phyloP scores from a whole-genome alignment of 2,797 vertebrate species.

The Phrynocephalus forsythii region DNA sequence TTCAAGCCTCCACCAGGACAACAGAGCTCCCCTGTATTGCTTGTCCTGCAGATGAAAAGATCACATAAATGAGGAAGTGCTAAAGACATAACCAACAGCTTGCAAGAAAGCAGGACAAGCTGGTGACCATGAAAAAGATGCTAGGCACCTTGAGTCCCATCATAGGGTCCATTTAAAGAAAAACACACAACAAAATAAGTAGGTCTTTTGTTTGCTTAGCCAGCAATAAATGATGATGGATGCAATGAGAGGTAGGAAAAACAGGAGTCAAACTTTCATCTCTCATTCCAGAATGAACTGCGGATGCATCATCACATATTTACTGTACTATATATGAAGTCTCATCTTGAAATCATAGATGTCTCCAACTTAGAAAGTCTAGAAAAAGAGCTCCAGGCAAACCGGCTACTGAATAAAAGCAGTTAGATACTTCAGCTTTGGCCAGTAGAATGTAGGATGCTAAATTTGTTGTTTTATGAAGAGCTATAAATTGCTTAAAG shows the following conservation, averaged over 20 bases:
- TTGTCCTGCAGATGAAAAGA: neutral
- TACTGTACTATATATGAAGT: too few relatives aligned
- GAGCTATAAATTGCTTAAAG: slow-evolving; percentile 4
- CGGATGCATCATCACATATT: neutral
- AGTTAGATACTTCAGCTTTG: neutral
- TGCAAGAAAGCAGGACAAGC: neutral
- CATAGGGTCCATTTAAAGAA: neutral
- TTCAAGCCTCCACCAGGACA: neutral
- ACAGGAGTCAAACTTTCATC: neutral
- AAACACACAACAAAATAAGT: neutral
- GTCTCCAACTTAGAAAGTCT: neutral
- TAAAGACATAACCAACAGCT: neutral
- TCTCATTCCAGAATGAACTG: neutral
- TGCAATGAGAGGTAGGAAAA: neutral
- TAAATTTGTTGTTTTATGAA: neutral
- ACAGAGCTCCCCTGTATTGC: neutral
- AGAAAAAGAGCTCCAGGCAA: neutral
- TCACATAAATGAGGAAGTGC: neutral
- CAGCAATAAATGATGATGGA: neutral
- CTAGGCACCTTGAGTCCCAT: neutral
- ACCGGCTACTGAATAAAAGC: neutral
- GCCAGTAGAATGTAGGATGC: neutral
- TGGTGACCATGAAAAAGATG: neutral
- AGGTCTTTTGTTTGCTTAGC: neutral
- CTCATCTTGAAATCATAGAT: neutral